Conservation (phyloP, 2,888 invertebrate species). For the Oscheius sp. region DNA sequence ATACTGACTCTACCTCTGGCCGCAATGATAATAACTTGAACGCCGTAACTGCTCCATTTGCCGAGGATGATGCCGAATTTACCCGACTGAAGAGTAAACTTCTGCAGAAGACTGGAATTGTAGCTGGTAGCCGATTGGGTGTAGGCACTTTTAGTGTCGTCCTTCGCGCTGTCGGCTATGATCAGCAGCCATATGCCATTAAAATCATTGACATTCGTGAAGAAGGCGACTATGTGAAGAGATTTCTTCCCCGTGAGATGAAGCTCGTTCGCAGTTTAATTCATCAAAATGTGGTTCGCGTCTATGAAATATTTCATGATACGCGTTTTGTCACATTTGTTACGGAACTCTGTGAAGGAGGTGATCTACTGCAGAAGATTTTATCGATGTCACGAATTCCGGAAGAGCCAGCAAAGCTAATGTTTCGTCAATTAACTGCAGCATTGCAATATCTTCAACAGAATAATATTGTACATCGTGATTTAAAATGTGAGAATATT, state of each 20-base stretch:
- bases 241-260: conserved; percentile 38
- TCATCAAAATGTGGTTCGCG: conserved; percentile 27
- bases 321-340: conserved; percentile 77
- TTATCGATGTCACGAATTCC: conserved; percentile 77
- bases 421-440: conserved; percentile 74
- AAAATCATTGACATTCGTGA: conserved; percentile 29
- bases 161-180: conserved; percentile 1
- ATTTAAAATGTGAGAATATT: conserved; percentile 82
- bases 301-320: not conserved
- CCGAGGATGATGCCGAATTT: conserved; percentile 19
- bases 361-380: conserved; percentile 80
- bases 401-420: conserved; percentile 75
- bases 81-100: not conserved
- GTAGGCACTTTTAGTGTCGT: conserved; percentile 30
- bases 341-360: conserved; percentile 76
- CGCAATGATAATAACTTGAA: not conserved
- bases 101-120: not conserved
- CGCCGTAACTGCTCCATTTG: not conserved
- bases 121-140: conserved; percentile 5
- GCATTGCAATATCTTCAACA: conserved; percentile 46
- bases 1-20: not conserved
- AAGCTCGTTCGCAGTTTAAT: conserved; percentile 1
- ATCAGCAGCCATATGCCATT: conserved; percentile 9
- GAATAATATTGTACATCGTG: conserved; percentile 74
- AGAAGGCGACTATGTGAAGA: conserved; percentile 25